These are phyloP conservation scores for Pristis pectinata DNA, from an alignment of 2,797 vertebrate species.

Conservation along the genomic window DNA sequence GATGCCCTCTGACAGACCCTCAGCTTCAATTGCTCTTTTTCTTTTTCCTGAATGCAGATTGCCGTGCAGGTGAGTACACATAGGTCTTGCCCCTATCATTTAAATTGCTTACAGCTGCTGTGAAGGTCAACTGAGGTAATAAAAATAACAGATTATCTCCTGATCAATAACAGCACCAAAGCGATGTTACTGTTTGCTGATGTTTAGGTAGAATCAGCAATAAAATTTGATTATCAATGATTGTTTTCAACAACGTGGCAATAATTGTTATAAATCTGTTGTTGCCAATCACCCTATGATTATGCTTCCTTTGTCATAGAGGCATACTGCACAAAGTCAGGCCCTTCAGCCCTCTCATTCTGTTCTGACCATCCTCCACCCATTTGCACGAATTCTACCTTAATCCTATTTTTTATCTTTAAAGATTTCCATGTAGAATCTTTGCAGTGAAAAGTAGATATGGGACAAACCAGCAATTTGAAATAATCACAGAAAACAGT, in stretches of 20 bases:
- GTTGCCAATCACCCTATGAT: neutral
- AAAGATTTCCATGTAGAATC: neutral
- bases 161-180: neutral
- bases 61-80: too few relatives aligned
- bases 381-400: too few relatives aligned
- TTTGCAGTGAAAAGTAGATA: neutral
- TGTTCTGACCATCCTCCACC: too few relatives aligned
- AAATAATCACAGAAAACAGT: neutral
- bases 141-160: neutral
- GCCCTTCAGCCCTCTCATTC: too few relatives aligned
- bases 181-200: neutral
- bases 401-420: too few relatives aligned
- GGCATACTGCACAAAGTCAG: too few relatives aligned
- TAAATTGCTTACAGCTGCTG: neutral
- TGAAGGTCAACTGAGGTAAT: neutral
- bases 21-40: neutral
- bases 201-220: neutral
- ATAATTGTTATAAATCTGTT: neutral
- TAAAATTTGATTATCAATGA: neutral
- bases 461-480: neutral
- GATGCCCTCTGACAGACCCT: neutral
- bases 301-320: neutral
- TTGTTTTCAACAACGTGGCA: neutral
- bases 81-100: neutral
- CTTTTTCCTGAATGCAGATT: neutral